Evolutionary conservation across 2,797 vertebrate species (phyloP), one percentile per base, ranked within the genome.

Genomic region (Xyrichtys novacula): DNA sequence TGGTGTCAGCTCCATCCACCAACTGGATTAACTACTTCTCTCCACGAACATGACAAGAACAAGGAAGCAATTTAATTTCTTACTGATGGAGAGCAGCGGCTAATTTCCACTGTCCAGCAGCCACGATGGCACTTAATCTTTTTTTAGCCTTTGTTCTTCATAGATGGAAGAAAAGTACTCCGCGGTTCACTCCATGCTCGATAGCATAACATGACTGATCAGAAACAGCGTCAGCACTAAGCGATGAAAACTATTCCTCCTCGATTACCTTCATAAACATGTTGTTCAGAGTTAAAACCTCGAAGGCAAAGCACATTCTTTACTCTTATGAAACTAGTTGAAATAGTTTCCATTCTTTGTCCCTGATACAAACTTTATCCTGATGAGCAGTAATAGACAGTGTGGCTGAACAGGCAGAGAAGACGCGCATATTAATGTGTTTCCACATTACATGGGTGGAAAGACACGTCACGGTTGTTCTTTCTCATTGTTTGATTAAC

Each of bases 11-110:
- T 42, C 54, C 47, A 23, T 57, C 17, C 11, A 17, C 31, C 44
- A 52, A 52, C 63, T 42, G 7, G n/a, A 69, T 64, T 16, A 38
- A 53, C 25, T n/a, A 54, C 17, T 76, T 72, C 78, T 76, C 64
- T 53, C 31, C 25, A 55, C 75, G 20, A 40, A 52, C 17, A 38
- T 53, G 34, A 60, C 20, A 54, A 12, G 2, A 16, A 15, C 15
- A 65, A n/a, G 40, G 40, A 71, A 53, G 55, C n/a, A 14, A 39
- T 73, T 52, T 61, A 19, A 54, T 76, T 50, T 55, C 12, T 7
- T 10, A 26, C 58, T 32, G 22, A 28, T 39, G 20, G 55, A 62
- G 44, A 36, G 34, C 2, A 34, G 9, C 25, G 31, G 11, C 12
- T 34, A 26, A 49, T 58, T 50, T 50, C 20, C 9, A 16, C 25